phyloP scores from a whole-genome alignment of 2,888 invertebrate species.

The Cerceris rybyensis region DNA sequence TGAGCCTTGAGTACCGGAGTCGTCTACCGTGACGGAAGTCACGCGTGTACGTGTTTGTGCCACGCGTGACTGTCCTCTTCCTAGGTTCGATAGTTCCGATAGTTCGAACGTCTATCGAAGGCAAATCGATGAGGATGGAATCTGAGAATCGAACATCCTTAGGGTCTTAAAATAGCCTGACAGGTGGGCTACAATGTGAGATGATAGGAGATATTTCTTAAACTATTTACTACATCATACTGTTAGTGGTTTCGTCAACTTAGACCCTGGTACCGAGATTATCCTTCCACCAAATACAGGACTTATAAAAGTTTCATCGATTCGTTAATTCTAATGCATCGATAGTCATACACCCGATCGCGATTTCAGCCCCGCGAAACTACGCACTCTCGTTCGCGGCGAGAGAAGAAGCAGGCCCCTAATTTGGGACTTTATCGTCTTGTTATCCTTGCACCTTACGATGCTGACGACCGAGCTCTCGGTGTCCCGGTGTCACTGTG shows the following conservation, averaged over 20 bases:
- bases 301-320: too few relatives aligned
- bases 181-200: too few relatives aligned
- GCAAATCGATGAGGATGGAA: too few relatives aligned
- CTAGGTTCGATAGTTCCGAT: conserved; percentile 33
- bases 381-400: conserved; percentile 17
- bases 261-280: too few relatives aligned
- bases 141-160: too few relatives aligned
- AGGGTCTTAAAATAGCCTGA: too few relatives aligned
- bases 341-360: conserved; percentile 15
- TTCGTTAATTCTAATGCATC: conserved; percentile 33
- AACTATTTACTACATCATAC: too few relatives aligned
- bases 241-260: too few relatives aligned
- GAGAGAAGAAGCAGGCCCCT: conserved; percentile 43
- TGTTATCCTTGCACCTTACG: conserved; percentile 68
- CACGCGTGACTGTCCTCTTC: conserved; percentile 40
- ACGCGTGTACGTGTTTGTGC: conserved; percentile 43
- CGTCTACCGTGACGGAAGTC: conserved; percentile 48
- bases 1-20: conserved; percentile 7
- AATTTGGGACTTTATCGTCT: conserved; percentile 71
- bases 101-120: background rate
- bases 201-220: too few relatives aligned
- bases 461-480: conserved; percentile 52
- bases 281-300: too few relatives aligned
- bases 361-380: conserved; percentile 12
- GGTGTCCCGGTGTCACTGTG: conserved; percentile 50